A percentile compares a stretch with the other conserved stretches of the same genome.
phyloP scores from a whole-genome alignment of 2,113 vertebrate species.

The Bos taurus region DNA sequence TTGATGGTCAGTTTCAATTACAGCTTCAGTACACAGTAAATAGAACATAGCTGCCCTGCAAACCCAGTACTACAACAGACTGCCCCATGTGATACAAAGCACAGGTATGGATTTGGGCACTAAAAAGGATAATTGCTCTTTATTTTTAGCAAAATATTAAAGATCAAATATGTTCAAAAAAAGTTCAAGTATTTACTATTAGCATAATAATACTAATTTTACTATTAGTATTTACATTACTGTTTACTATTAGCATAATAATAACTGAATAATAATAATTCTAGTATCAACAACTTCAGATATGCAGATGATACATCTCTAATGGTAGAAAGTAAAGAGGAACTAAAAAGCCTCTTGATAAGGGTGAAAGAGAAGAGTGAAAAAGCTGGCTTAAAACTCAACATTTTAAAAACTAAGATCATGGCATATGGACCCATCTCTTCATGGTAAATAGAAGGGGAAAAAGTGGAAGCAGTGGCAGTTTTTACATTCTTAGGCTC shows the following conservation, averaged over 20 bases:
- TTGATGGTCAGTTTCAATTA: not conserved
- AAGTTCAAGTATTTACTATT: not conserved
- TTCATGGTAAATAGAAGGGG: not conserved
- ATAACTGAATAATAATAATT: not conserved
- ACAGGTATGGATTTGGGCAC: not conserved
- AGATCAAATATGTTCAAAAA: not conserved
- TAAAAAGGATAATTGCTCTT: not conserved
- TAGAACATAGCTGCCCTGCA: not conserved
- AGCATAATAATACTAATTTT: not conserved
- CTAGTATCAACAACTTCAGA: not conserved
- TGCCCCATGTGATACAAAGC: not conserved
- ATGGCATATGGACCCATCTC: not conserved
- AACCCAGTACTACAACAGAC: not conserved
- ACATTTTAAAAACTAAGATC: not conserved
- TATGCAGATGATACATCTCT: not conserved
- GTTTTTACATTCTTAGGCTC: not conserved
- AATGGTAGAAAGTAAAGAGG: not conserved
- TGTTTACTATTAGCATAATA: not conserved
- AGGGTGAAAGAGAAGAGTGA: not conserved
- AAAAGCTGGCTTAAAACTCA: not conserved
- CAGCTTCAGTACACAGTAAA: not conserved
- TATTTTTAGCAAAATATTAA: not conserved
- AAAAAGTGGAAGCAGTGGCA: not conserved
- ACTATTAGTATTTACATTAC: not conserved
- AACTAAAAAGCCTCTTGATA: not conserved